A percentile compares a stretch with the other conserved stretches of the same genome.
Conservation (phyloP, 1,140 invertebrate genomes). For the Diorhabda elongata region DNA sequence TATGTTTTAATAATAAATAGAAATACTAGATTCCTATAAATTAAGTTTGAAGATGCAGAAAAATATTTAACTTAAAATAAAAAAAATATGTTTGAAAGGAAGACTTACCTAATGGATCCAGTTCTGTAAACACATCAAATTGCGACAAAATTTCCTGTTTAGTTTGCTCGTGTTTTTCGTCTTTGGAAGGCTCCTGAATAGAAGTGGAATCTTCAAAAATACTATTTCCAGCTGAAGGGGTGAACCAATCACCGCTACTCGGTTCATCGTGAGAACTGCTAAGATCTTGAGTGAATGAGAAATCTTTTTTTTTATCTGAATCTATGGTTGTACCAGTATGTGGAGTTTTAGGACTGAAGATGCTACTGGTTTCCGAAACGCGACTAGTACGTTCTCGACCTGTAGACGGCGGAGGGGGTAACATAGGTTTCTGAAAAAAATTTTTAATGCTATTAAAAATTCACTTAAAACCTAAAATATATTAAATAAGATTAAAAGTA, state of each 20-base stretch:
- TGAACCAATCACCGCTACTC: constrained; percentile 44
- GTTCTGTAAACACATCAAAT: constrained; percentile 81
- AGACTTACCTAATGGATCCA: constrained; percentile 74
- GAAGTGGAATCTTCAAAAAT: constrained; percentile 39
- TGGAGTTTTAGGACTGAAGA: constrained; percentile 44
- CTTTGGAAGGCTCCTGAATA: constrained; percentile 32
- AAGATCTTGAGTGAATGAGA: constrained; percentile 37
- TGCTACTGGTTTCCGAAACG: constrained; percentile 38
- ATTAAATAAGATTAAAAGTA: too few species aligned
- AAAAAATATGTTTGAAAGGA: too few species aligned
- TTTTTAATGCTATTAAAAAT: too few species aligned
- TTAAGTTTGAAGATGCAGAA: too few species aligned
- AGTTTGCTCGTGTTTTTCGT: constrained; percentile 40
- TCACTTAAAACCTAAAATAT: too few species aligned
- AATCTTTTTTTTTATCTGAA: constrained; percentile 30
- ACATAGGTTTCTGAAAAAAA: constrained; percentile 49
- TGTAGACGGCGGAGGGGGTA: constrained; percentile 63
- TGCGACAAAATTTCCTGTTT: constrained; percentile 46
- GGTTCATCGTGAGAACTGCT: constrained; percentile 41
- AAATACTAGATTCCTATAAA: too few species aligned
- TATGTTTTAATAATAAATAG: too few species aligned
- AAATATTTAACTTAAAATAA: too few species aligned
- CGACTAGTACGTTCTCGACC: constrained; percentile 40
- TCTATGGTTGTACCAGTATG: constrained; percentile 32
- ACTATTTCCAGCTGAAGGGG: constrained; percentile 35